phyloP scores from a whole-genome alignment of 2,888 invertebrate species.

The Orthosia cruda region DNA sequence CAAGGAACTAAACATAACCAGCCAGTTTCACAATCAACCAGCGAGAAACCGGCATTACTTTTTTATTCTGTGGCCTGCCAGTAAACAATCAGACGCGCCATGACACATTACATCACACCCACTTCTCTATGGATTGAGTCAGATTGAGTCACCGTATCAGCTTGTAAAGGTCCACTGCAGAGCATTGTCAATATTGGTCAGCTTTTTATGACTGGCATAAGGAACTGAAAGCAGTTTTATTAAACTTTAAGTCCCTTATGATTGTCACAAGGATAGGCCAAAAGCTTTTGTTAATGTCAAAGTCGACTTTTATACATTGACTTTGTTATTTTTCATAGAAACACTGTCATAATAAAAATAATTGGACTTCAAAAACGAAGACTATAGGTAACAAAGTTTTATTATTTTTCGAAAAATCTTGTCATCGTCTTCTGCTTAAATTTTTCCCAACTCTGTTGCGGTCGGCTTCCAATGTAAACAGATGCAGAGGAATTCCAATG shows the following conservation, averaged over 20 bases:
- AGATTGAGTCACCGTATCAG: constrained; percentile 10
- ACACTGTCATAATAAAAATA: no score
- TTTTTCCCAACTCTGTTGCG: no score
- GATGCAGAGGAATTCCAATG: background rate
- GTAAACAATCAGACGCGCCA: constrained; percentile 32
- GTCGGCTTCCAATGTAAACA: no score
- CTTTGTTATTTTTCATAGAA: background rate
- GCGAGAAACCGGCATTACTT: constrained; percentile 3
- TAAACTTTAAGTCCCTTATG: background rate
- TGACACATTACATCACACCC: constrained; percentile 40
- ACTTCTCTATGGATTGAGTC: constrained; percentile 25
- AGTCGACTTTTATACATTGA: background rate
- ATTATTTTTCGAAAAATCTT: no score
- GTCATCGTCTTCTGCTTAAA: no score
- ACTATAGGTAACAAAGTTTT: no score
- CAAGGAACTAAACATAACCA: constrained; percentile 39
- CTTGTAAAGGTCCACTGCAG: background rate
- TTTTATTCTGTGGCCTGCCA: constrained; percentile 18
- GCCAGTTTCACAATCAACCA: constrained; percentile 35
- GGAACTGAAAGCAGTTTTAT: background rate
- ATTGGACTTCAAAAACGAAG: no score
- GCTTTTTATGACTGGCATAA: background rate
- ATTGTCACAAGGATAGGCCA: background rate
- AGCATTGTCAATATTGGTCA: background rate
- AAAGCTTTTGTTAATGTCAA: background rate